Base-by-base conservation (phyloP, 2,888 invertebrate species). In the Lasioglossum vierecki region DNA sequence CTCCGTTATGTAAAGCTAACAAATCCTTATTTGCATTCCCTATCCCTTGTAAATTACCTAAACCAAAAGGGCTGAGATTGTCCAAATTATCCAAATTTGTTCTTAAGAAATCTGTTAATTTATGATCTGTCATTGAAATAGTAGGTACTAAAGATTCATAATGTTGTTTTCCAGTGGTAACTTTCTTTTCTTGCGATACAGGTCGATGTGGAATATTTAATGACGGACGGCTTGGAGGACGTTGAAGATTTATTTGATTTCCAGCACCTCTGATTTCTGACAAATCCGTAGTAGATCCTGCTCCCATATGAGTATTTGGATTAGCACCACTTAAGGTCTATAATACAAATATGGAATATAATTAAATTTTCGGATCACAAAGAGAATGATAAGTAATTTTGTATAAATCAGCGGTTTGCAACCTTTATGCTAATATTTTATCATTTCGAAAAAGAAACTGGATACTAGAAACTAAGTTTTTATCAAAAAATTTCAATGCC, bases 21-120 rank as follows among this genome's bases (percentile, higher is more conserved):
- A 97, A 94, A 93, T 97, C 97, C 92, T 97, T 97, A 90, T 97
- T 97, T 30, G 93, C 93, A 82, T 93, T 93, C 57, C 92, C 92
- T 82, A 94, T 89, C 77, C 93, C 92, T 91, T 93, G 93, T 60
- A 93, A 88, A 88, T 93, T 93, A 26, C 93, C 93, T 77, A 94
- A 88, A 35, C 93, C 93, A 66, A 94, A 91, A 57, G 93, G 94
- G 4, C 95, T 95, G 4, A 96, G 94, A 0, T 97, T 97, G 94
- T 97, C 97, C 84, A 97, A 94, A 93, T 96, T 97, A 92, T 97
- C 97, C 86, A 97, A 94, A 95, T 97, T 97, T 13, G 97, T 96
- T 92, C 97, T 96, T 92, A 93, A 95, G 93, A 97, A 97, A 93
- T 97, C 97, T 26, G 97, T 96, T 49, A 97, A 95, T 93, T 97